Conservation (phyloP, 2,797 vertebrate genomes). For the Paratrypauchen microcephalus region DNA sequence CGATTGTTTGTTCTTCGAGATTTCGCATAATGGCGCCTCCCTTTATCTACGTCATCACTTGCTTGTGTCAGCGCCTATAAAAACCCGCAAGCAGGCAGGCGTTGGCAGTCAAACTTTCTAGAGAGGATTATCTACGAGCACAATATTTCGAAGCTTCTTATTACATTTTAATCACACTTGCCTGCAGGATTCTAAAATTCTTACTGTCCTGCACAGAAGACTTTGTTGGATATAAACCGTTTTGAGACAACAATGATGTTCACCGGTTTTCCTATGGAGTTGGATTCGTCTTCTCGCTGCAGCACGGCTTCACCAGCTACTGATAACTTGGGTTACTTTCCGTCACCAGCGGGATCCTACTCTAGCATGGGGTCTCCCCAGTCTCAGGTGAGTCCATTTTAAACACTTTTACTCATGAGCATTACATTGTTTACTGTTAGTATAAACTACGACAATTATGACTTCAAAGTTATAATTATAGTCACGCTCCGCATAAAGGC, state of each 20-base stretch:
- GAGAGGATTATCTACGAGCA: background rate
- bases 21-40: background rate
- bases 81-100: conserved; percentile 17
- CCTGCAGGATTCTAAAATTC: conserved; percentile 38
- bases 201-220: conserved; percentile 1
- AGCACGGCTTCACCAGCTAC: conserved; percentile 91
- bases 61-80: conserved; percentile 42
- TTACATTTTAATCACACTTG: conserved; percentile 22
- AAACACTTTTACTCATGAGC: background rate
- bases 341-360: conserved; percentile 88
- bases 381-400: conserved; percentile 80
- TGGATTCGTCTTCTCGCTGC: conserved; percentile 92
- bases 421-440: background rate
- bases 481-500: background rate
- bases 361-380: conserved; percentile 89
- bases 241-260: conserved; percentile 82
- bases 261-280: conserved; percentile 84
- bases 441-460: background rate
- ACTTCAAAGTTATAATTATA: background rate
- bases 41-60: conserved; percentile 45
- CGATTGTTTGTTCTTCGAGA: conserved; percentile 18
- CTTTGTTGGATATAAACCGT: conserved; percentile 39
- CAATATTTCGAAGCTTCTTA: background rate
- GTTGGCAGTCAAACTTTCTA: conserved; percentile 63
- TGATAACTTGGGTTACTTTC: conserved; percentile 85